A percentile compares a stretch with the other conserved stretches of the same genome.
phyloP scores from a whole-genome alignment of 2,888 invertebrate species.

The Scaptodrosophila latifasciaeformis region DNA sequence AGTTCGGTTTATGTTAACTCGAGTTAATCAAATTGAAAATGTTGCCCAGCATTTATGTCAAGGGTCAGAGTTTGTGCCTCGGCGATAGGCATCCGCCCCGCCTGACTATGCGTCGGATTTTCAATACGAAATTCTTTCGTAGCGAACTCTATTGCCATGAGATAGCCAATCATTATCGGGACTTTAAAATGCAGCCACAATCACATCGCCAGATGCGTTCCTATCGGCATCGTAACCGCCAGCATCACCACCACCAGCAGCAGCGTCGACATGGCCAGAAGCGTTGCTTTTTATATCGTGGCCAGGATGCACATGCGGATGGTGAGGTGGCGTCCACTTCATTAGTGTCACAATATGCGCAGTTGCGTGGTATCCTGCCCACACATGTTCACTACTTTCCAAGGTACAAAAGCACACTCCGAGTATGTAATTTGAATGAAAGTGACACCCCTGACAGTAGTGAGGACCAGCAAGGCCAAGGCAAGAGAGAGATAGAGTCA shows the following conservation, averaged over 20 bases:
- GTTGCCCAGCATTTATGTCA: constrained; percentile 40
- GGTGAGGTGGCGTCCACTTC: constrained; percentile 13
- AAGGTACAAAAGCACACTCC: constrained; percentile 45
- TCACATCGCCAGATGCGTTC: constrained; percentile 19
- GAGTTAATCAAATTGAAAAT: constrained; percentile 14
- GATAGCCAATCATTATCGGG: constrained; percentile 73
- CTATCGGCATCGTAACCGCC: constrained; percentile 12
- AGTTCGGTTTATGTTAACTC: constrained; percentile 20
- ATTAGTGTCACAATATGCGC: constrained; percentile 33
- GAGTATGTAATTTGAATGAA: constrained; percentile 17
- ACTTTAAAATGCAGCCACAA: constrained; percentile 56
- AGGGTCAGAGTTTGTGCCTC: constrained; percentile 46
- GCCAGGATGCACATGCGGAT: not conserved
- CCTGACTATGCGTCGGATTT: constrained; percentile 57
- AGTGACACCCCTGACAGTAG: too few species aligned
- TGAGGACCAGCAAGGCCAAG: too few species aligned
- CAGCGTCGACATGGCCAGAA: constrained; percentile 25
- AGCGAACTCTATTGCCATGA: constrained; percentile 59
- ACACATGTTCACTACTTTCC: constrained; percentile 63
- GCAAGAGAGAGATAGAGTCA: too few species aligned
- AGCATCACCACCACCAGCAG: not conserved
- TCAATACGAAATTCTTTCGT: constrained; percentile 49
- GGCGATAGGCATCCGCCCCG: constrained; percentile 34
- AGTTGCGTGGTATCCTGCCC: constrained; percentile 54
- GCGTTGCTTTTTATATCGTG: constrained; percentile 12